Base-by-base conservation (phyloP, 1,140 invertebrate genomes). In the Aradophagus sp. region DNA sequence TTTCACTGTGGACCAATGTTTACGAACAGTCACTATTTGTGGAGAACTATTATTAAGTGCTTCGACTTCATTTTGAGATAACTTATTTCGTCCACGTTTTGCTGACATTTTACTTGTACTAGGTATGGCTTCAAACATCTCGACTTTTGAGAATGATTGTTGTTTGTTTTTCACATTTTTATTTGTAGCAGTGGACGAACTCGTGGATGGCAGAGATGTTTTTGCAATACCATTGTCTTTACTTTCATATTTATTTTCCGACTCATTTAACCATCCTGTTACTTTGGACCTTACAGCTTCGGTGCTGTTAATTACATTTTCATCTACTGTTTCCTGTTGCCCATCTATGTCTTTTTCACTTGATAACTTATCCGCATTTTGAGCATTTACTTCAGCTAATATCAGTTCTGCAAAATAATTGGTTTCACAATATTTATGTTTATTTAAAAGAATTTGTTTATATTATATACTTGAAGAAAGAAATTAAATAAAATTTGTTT, bases 1-100 rank as follows among this genome's bases (percentile, higher is more conserved):
- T 11, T 45, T 67, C 1, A 80, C 52, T 1, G 48, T 2, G 5
- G 38, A 34, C 78, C 77, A 78, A 5, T 73, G 58, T 31, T 56
- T 66, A 12, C 75, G 42, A 2, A 45, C 47, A 1, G 58, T 34
- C 11, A 15, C 17, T n/a, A 20, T 13, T 27, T 47, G 39, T 16
- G 5, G 1, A 17, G n/a, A 20, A 36, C 13, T 45, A 16, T 55
- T 31, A 55, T 23, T 45, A n/a, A 35, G 17, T 12, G 2, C 36
- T 31, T 58, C 63, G 6, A n/a, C 5, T 26, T 67, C 38, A 20
- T 58, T 10, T 14, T 20, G 34, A 13, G 29, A 19, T 16, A 12
- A 14, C 2, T 61, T 42, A 45, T 2, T 61, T 0, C 8, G 23
- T 4, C 1, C 3, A 17, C 8, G 5, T 45, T 39, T 34, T 39